Evolutionary conservation across 64 coral and sea anemone species (phyloP), one percentile per base, ranked within the genome.

Genomic region (Dendrophyllia cribrosa): DNA sequence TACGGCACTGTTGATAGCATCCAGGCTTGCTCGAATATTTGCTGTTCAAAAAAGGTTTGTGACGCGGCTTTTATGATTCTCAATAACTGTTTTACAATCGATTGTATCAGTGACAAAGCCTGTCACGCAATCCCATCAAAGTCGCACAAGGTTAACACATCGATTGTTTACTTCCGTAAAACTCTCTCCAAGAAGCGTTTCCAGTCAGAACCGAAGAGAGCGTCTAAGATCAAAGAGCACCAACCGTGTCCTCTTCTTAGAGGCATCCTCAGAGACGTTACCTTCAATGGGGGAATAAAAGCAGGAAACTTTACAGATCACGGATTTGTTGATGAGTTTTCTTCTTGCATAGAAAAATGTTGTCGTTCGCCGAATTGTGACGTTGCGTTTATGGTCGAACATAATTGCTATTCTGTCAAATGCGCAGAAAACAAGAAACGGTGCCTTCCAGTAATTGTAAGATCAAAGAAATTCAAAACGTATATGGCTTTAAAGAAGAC

Each of bases 221-320:
- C n/a, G 3, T 62, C 77, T 22, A 43, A 47, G 43, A 25, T 15
- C 9, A 60, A 59, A 59, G 24, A 47, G 11, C 25, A 6, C 3
- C 47, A 9, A 17, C 44, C 34, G 1, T 93, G 95, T 24, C 22
- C 43, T 12, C 9, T 91, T 11, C 61, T 59, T 55, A 88, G 76
- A 1, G 75, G 70, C 2, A 45, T 97, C 4, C 69, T 51, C 45
- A 59, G 69, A 61, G 87, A 79, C 17, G 95, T 97, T 26, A 94
- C 88, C 24, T 94, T 97, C 43, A 97, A 87, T 7, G 92, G 92
- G 44, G 95, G 92, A 66, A 43, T 91, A 20, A 56, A 21, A 9
- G 95, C 95, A 25, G 95, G 92, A 19, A 94, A 97, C 48, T 97
- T 97, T 45, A 97, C 95, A 10, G 92, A 97, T 67, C 95, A 94